Evolutionary conservation across 2,888 invertebrate species (phyloP), one percentile per base, ranked within the genome.

Genomic region (Clusia tigrina): DNA sequence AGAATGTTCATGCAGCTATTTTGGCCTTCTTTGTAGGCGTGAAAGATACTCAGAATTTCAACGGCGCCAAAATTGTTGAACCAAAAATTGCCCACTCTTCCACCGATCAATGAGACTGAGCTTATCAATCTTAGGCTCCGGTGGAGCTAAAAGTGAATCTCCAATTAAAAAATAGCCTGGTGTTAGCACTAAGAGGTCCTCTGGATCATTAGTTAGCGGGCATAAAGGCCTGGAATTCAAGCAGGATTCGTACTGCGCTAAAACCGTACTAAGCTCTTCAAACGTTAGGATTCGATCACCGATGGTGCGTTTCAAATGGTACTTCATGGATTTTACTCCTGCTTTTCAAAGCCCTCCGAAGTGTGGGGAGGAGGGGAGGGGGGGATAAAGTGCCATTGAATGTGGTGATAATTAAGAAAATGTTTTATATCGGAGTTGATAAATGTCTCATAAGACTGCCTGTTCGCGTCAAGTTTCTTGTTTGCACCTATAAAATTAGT

Each of bases 121-220:
- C 2, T 15, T 53, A 17, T 53, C 42, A 2, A 54, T 37, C 42
- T 60, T 17, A 15, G 15, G 2, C 9, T 15, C 58, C 18, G 66
- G 66, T 18, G 59, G 52, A 1, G 61, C 54, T 10, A 59, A 52
- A 12, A 68, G n/a, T 1, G 66, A 59, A n/a, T 66, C 65, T 9
- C 62, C 65, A 22, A 67, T 60, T 17, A 68, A 48, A 46, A 65
- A 67, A 17, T 64, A 60, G 1, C 64, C n/a, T 24, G 64, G 58
- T 9, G 67, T 62, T 53, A 67, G 37, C 2, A 63, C 37, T 25
- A 58, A 56, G 20, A 54, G n/a, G n/a, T n/a, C n/a, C n/a, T 25
- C 18, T 61, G 60, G 3, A 37, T 24, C 12, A 32, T 32, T 42
- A 58, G 54, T 5, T 38, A 26, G 3, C 54, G 20, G n/a, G 32